phyloP scores from a whole-genome alignment of 2,113 vertebrate genomes.

The Pterocles orientalis region DNA sequence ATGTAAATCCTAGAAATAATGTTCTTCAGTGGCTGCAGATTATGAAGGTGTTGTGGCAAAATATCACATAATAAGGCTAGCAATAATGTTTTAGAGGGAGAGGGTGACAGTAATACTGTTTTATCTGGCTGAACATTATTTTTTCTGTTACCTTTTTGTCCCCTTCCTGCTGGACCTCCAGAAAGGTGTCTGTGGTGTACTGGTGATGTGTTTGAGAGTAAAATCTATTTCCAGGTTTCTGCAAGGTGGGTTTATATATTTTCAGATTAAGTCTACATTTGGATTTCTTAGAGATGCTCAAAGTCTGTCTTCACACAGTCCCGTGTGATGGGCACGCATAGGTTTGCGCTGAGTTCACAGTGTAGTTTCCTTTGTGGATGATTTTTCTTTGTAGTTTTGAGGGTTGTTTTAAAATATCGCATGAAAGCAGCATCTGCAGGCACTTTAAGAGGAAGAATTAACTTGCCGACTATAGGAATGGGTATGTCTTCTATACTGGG shows the following conservation, averaged over 20 bases:
- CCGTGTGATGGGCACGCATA: not conserved
- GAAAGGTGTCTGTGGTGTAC: not conserved
- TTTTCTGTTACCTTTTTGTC: not conserved
- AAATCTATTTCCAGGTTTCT: not conserved
- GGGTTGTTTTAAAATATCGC: not conserved
- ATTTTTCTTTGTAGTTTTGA: not conserved
- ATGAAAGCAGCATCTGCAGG: conserved; percentile 4
- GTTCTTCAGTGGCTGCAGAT: not conserved
- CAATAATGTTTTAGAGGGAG: not conserved
- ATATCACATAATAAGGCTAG: not conserved
- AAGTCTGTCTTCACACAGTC: not conserved
- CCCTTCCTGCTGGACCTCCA: not conserved
- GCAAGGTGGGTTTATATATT: not conserved
- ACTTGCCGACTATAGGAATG: not conserved
- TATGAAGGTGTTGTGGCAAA: not conserved
- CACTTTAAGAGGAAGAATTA: not conserved
- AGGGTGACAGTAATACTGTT: not conserved
- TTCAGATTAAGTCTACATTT: not conserved
- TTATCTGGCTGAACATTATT: not conserved
- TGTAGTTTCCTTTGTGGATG: not conserved
- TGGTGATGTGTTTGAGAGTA: not conserved
- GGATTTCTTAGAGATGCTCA: not conserved
- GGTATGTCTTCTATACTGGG: not conserved
- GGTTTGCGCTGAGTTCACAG: not conserved
- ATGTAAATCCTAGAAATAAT: not conserved